Base-by-base conservation (phyloP, 1,140 invertebrate genomes). In the Euwallacea similis region DNA sequence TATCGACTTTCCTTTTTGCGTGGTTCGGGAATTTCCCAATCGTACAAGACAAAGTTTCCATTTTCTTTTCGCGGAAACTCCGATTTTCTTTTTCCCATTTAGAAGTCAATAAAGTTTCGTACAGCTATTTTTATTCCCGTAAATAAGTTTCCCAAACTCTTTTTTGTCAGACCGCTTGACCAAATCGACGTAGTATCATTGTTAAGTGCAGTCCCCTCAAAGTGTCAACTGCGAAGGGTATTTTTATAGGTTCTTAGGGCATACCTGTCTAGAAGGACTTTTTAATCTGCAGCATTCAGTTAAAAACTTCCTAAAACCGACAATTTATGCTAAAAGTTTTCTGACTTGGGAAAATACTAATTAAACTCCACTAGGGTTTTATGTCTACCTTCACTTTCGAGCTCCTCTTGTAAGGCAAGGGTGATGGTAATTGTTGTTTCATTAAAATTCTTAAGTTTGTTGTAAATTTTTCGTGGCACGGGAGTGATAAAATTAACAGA, bases 311-410 rank as follows among this genome's bases (percentile, higher is more conserved):
- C 46, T 47, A 44, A 16, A 63, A 44, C 50, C 15, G 15, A 13
- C 21, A 71, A 65, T 65, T 71, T 71, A 65, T 65, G 61, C 69
- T 71, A 64, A 71, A 69, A 69, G 67, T 69, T 69, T 60, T 54
- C 67, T 61, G 55, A 44, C 42, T 59, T 69, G 33, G 69, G 69
- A 64, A 71, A 71, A 71, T 71, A 71, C 69, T 71, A 71, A 71
- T 71, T 71, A 71, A 71, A 65, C 50, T 59, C 47, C 46, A 44
- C 47, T 64, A 60, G n/a, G 53, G 54, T 65, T 65, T 65, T 58
- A 71, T 65, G 62, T 62, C 61, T 62, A 33, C 61, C 54, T 64
- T 64, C 60, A 69, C 59, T 62, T 69, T 54, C 46, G 56, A 21
- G 15, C 21, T 69, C 50, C 42, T 41, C 59, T 54, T 54, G 43